A percentile compares a stretch with the other conserved stretches of the same genome.
Conservation (phyloP, 2,113 vertebrate species). For the Murina feae region DNA sequence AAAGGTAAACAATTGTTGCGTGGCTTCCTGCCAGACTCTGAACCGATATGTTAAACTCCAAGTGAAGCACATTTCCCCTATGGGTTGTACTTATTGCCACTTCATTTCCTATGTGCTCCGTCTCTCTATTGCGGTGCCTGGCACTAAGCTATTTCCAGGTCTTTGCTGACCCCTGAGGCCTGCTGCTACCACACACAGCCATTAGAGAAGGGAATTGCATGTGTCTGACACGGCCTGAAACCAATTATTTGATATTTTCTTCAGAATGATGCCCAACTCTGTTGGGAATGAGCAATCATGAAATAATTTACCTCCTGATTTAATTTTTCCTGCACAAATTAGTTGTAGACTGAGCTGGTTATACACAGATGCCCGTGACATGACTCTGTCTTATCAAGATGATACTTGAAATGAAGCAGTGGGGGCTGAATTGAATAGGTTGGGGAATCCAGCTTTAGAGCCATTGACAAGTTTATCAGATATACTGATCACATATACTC, state of each 20-base stretch:
- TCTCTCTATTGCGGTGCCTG: conserved; percentile 81
- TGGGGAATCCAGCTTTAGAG: conserved; percentile 78
- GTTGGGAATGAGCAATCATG: conserved; percentile 97
- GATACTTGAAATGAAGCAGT: conserved; percentile 80
- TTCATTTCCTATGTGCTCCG: conserved; percentile 95
- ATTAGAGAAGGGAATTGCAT: conserved; percentile 96
- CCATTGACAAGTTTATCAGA: conserved; percentile 87
- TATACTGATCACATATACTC: conserved; percentile 81
- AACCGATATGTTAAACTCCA: conserved; percentile 97
- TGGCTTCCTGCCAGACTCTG: conserved; percentile 95
- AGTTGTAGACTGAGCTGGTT: conserved; percentile 83
- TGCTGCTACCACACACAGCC: conserved; percentile 89
- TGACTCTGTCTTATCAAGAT: conserved; percentile 82
- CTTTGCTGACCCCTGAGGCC: conserved; percentile 92
- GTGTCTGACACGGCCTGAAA: conserved; percentile 97
- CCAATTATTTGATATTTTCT: conserved; percentile 99
- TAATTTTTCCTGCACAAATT: conserved; percentile 95
- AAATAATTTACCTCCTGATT: conserved; percentile 98
- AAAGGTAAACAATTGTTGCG: conserved; percentile 99
- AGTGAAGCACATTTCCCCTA: conserved; percentile 98
- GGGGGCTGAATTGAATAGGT: conserved; percentile 74
- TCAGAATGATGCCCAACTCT: conserved; percentile 95
- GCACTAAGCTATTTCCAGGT: conserved; percentile 91
- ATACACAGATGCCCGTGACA: conserved; percentile 81
- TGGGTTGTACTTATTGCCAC: conserved; percentile 97